These are phyloP conservation scores for Asarcornis scutulata DNA, from an alignment of 2,113 vertebrate species.

Conservation along the genomic window DNA sequence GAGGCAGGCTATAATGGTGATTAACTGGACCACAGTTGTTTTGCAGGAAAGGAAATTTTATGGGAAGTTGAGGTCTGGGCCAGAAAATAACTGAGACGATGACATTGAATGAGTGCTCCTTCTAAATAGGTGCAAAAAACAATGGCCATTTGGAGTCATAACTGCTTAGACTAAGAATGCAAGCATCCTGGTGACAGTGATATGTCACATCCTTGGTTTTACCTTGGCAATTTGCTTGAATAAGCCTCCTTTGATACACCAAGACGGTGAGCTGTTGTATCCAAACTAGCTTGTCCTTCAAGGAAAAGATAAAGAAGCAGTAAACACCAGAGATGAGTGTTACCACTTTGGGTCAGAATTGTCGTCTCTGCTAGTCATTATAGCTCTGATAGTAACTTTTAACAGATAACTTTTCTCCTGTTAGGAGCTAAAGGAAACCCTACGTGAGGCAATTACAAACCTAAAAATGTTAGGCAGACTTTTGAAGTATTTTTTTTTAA, in stretches of 20 bases:
- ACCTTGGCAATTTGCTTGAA: background rate
- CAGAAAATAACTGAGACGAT: background rate
- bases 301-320: background rate
- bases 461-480: background rate
- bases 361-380: background rate
- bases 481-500: background rate
- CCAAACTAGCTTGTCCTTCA: background rate
- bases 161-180: background rate
- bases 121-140: background rate
- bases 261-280: fast-evolving
- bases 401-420: background rate
- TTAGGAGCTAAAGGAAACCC: background rate
- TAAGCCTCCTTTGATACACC: background rate
- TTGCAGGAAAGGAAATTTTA: conserved; percentile 30
- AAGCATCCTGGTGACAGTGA: background rate
- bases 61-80: background rate
- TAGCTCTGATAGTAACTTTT: background rate
- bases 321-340: background rate
- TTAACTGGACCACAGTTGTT: conserved; percentile 9
- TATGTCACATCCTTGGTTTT: background rate
- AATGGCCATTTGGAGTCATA: background rate
- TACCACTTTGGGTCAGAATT: background rate
- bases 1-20: conserved; percentile 16
- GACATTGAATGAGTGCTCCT: background rate
- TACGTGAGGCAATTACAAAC: fast-evolving